These are phyloP conservation scores for Ophion costatus DNA, from an alignment of 2,888 invertebrate genomes.

Conservation along the genomic window DNA sequence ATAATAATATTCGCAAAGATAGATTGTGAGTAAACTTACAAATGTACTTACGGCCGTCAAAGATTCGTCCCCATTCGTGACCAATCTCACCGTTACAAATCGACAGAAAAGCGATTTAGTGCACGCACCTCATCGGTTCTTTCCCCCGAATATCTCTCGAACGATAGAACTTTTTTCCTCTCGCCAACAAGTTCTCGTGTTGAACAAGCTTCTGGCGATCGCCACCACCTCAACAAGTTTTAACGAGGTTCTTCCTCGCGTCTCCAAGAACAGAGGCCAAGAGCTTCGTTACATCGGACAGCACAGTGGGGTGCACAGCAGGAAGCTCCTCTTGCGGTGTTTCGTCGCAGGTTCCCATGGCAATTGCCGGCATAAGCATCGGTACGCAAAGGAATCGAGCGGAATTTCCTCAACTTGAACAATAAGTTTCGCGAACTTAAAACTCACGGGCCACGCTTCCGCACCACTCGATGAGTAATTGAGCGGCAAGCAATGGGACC, in stretches of 20 bases:
- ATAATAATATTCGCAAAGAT: not conserved
- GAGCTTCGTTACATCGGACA: conserved; percentile 24
- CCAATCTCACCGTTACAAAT: not conserved
- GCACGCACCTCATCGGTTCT: not conserved
- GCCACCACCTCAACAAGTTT: conserved; percentile 54
- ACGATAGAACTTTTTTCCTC: conserved; percentile 13
- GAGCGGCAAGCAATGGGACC: conserved; percentile 67
- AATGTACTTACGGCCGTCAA: not conserved
- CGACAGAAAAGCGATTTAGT: not conserved
- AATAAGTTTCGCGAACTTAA: conserved; percentile 68
- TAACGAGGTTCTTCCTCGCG: conserved; percentile 60
- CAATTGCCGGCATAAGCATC: conserved; percentile 19
- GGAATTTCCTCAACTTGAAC: conserved; percentile 43
- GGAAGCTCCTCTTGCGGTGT: conserved; percentile 1
- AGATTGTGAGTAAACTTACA: not conserved
- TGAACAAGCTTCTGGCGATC: conserved; percentile 16
- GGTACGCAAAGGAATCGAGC: conserved; percentile 35
- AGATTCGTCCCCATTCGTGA: not conserved
- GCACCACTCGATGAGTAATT: conserved; percentile 73
- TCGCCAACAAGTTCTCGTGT: conserved; percentile 6
- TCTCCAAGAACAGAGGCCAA: not conserved
- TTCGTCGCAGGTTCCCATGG: conserved; percentile 16
- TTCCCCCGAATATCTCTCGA: conserved; percentile 22
- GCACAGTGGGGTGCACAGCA: not conserved
- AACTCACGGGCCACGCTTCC: conserved; percentile 54